Base-by-base conservation (phyloP, 2,113 vertebrate genomes). In the Beaufortia kweichowensis region DNA sequence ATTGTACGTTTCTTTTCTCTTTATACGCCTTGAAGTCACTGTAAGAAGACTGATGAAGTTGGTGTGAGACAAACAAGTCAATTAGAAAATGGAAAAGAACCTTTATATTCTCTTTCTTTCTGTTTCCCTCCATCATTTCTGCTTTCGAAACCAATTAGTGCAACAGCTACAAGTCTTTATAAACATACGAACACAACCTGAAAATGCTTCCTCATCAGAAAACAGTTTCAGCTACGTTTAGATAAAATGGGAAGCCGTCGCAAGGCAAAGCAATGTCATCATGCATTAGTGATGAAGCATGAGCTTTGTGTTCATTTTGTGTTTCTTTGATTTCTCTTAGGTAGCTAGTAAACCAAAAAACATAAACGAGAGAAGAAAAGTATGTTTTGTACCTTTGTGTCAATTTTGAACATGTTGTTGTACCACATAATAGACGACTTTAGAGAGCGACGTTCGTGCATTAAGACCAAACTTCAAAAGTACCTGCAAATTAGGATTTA, bases 401-500 rank as follows among this genome's bases (percentile, higher is more conserved):
- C 19, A 11, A 15, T 15, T 53, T n/a, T n/a, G n/a, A n/a, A n/a
- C 66, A 55, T 55, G 66, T 69, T 53, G 26, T 69, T 68, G 43
- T 48, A 29, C 24, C 23, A 0, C 41, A 57, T 28, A 46, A 46
- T 15, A 46, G 43, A 46, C 15, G 6, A 46, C 11, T 48, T 62
- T n/a, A 81, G 60, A 53, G 46, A 19, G 0, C 12, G 8, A 4
- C 31, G 19, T 26, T 6, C 2, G 24, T 39, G 28, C 6, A 60
- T 50, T 55, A 71, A 61, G 8, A 48, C 24, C 19, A 43, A 72
- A 59, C 33, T 66, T 78, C 65, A 59, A 48, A 72, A 71, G 39
- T 66, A 68, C 63, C 59, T 28, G 29, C 50, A 28, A 55, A 78
- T 12, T 66, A 73, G 81, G 60, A 73, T 57, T 19, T 62, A 81